phyloP scores from a whole-genome alignment of 2,888 invertebrate genomes.

The Sceliomorpha sp. region DNA sequence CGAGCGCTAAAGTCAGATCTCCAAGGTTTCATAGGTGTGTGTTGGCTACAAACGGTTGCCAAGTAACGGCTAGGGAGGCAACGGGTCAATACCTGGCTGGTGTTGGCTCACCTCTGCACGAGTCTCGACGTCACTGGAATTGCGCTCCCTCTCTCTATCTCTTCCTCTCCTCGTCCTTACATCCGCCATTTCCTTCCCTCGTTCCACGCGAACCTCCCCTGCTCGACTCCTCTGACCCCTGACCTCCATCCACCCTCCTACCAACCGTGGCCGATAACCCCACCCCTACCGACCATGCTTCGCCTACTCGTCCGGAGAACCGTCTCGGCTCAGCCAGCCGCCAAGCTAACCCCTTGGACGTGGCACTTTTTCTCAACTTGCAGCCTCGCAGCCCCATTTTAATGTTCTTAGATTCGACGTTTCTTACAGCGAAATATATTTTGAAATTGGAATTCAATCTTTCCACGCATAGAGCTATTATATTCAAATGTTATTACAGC shows the following conservation, averaged over 20 bases:
- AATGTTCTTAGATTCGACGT: too few relatives aligned
- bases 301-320: conserved; percentile 70
- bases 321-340: conserved; percentile 57
- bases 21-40: conserved; percentile 80
- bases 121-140: conserved; percentile 74
- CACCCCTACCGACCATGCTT: conserved; percentile 49
- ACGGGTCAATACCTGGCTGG: conserved; percentile 79
- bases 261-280: conserved; percentile 49
- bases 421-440: too few relatives aligned
- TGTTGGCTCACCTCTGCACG: conserved; percentile 64
- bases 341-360: conserved; percentile 60
- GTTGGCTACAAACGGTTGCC: conserved; percentile 79
- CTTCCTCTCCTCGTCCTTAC: conserved; percentile 47
- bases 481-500: too few relatives aligned
- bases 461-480: too few relatives aligned
- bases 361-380: conserved; percentile 70
- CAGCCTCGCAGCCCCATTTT: conserved; percentile 49
- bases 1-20: conserved; percentile 76
- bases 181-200: conserved; percentile 49
- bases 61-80: conserved; percentile 75
- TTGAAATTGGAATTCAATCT: too few relatives aligned
- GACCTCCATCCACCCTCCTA: conserved; percentile 59
- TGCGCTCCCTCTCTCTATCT: conserved; percentile 51
- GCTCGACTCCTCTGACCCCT: conserved; percentile 38
- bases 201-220: conserved; percentile 6